Evolutionary conservation across 2,888 invertebrate genomes (phyloP).

Genomic region (Zygothrica quintamaculata): DNA sequence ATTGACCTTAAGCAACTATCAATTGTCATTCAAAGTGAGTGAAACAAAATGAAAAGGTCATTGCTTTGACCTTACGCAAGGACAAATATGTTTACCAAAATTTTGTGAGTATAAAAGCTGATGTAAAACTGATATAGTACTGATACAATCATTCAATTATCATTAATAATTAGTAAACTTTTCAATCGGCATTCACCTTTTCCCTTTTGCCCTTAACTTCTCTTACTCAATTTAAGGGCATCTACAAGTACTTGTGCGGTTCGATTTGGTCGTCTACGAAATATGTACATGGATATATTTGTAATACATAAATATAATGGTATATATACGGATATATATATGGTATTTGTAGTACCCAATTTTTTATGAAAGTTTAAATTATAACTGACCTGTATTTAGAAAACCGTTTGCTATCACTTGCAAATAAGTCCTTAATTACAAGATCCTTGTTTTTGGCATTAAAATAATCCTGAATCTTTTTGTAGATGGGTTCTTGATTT

Average conservation of each 20-base stretch:
- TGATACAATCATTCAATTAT: not conserved
- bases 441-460: conserved; percentile 89
- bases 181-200: not conserved
- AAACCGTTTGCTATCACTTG: conserved; percentile 92
- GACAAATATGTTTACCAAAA: conserved; percentile 52
- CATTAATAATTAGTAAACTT: conserved; percentile 1
- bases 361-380: conserved; percentile 23
- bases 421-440: conserved; percentile 93
- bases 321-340: not conserved
- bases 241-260: too few relatives aligned
- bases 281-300: conserved; percentile 1
- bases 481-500: conserved; percentile 89
- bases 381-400: conserved; percentile 92
- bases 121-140: conserved; percentile 1
- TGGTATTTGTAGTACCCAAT: too few relatives aligned
- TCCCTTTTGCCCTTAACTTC: not conserved
- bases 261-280: not conserved
- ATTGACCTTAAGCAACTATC: conserved; percentile 50
- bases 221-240: too few relatives aligned
- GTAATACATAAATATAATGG: too few relatives aligned
- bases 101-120: conserved; percentile 5
- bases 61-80: conserved; percentile 73
- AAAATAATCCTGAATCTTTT: conserved; percentile 91
- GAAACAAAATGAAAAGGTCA: conserved; percentile 36
- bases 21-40: conserved; percentile 29